Evolutionary conservation across 2,113 vertebrate species (phyloP), one percentile per base, ranked within the genome.

Genomic region (Zosterops japonicus): DNA sequence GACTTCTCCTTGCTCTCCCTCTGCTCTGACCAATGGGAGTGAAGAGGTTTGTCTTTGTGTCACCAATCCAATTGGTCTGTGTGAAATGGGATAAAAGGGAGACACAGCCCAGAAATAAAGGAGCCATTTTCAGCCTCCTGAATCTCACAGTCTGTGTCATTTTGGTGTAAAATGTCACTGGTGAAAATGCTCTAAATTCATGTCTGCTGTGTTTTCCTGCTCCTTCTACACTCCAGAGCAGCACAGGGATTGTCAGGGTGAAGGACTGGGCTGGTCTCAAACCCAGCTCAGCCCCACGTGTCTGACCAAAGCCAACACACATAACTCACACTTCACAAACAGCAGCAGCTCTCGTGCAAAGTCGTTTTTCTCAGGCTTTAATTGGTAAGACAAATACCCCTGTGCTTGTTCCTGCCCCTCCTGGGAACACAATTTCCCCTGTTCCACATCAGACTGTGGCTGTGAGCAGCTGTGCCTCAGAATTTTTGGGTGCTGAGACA

Each of bases 321-420:
- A 70, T 70, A 94, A 59, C 78, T 61, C 10, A 4, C 75, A 47
- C 83, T 70, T 87, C 64, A 65, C 81, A 44, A 74, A 74, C 46
- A 94, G 31, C 75, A 91, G 93, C 79, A 75, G 70, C 68, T 83
- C 35, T 47, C 59, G 57, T 3, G 44, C 78, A 93, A 94, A 85
- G 57, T 50, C 70, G 57, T 96, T 95, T 94, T 76, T 89, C 94
- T 88, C 33, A 2, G 87, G 75, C 67, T 85, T 74, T 88, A 88
- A 83, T 64, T 85, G 6, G 0, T 33, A 47, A 88, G 89, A 91
- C 80, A 94, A 93, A 91, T 42, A 68, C 16, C 83, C 47, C 7
- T 5, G 42, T 61, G 79, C 87, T 78, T 60, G 75, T 44, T 91
- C 24, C 89, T 61, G 65, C 70, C 52, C 18, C 87, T 61, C 91